These are phyloP conservation scores for Tenthredo scrophulariae DNA, from an alignment of 2,888 invertebrate genomes.

Conservation along the genomic window DNA sequence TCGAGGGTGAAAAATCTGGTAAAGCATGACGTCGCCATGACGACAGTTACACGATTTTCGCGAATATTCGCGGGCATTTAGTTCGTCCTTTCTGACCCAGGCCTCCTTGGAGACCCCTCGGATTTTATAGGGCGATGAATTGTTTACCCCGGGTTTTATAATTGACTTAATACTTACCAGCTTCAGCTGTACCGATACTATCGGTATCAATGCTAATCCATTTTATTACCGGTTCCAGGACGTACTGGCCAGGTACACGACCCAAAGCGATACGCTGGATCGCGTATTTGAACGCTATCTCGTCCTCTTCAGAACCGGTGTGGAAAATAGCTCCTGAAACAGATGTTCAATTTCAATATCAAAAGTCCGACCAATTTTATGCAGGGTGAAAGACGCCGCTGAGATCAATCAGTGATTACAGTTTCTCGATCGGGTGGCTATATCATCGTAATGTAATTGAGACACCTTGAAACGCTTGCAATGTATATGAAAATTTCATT, in stretches of 20 bases:
- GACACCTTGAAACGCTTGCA: too few species aligned
- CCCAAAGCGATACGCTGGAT: slow-evolving; percentile 63
- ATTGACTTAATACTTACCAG: slow-evolving; percentile 59
- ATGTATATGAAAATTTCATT: not conserved
- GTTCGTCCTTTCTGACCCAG: not conserved
- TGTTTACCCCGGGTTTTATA: not conserved
- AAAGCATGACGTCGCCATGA: slow-evolving; percentile 17
- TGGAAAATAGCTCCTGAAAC: slow-evolving; percentile 73
- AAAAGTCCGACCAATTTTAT: not conserved
- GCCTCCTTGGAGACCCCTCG: not conserved
- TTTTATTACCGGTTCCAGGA: slow-evolving; percentile 62
- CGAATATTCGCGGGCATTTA: slow-evolving; percentile 16
- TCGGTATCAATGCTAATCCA: slow-evolving; percentile 68
- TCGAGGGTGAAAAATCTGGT: not conserved
- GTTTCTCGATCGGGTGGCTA: too few species aligned
- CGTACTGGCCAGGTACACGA: slow-evolving; percentile 66
- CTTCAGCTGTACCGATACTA: slow-evolving; percentile 69
- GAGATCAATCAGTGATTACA: too few species aligned
- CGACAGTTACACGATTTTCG: not conserved
- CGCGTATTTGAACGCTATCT: slow-evolving; percentile 66
- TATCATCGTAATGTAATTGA: too few species aligned
- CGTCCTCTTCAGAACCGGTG: slow-evolving; percentile 66
- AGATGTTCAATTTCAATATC: slow-evolving; percentile 9
- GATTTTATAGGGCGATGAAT: slow-evolving; percentile 28
- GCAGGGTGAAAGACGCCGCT: too few species aligned